These are phyloP conservation scores for Menidia beryllina DNA, from an alignment of 2,113 vertebrate species.

Conservation along the genomic window DNA sequence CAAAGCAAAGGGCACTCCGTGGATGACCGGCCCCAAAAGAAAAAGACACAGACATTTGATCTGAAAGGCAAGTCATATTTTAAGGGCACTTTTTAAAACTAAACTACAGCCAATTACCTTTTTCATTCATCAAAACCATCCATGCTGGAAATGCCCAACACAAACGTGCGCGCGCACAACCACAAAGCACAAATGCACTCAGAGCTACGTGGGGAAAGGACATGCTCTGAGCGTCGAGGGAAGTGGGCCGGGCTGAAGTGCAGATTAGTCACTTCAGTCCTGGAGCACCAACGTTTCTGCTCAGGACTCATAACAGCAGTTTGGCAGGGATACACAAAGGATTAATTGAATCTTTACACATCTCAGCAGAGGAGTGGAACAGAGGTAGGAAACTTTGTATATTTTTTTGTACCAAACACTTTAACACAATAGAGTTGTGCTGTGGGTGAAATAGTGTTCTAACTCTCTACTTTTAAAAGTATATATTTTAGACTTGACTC, in stretches of 20 bases:
- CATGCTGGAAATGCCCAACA: neutral
- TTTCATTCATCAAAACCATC: neutral
- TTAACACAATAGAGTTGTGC: neutral
- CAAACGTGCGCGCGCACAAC: neutral
- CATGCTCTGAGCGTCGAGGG: slow-evolving; percentile 13
- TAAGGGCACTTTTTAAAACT: neutral
- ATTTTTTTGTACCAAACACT: neutral
- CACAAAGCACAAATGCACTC: neutral
- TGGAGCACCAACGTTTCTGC: slow-evolving; percentile 9
- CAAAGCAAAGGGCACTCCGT: slow-evolving; percentile 21
- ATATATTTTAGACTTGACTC: neutral
- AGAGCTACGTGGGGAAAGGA: slow-evolving; percentile 29
- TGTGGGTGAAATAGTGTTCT: neutral
- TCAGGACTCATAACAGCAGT: slow-evolving; percentile 16
- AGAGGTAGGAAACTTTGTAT: slow-evolving; percentile 46
- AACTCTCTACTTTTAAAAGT: neutral
- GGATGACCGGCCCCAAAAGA: neutral
- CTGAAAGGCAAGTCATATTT: slow-evolving; percentile 1
- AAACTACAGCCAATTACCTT: neutral
- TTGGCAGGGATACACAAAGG: neutral
- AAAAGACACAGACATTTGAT: neutral
- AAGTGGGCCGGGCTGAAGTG: slow-evolving; percentile 31
- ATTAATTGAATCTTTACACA: neutral
- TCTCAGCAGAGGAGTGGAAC: neutral
- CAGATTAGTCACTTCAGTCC: slow-evolving; percentile 15